These are phyloP conservation scores for Danio albolineatus DNA, from an alignment of 2,797 vertebrate genomes.

Conservation along the genomic window DNA sequence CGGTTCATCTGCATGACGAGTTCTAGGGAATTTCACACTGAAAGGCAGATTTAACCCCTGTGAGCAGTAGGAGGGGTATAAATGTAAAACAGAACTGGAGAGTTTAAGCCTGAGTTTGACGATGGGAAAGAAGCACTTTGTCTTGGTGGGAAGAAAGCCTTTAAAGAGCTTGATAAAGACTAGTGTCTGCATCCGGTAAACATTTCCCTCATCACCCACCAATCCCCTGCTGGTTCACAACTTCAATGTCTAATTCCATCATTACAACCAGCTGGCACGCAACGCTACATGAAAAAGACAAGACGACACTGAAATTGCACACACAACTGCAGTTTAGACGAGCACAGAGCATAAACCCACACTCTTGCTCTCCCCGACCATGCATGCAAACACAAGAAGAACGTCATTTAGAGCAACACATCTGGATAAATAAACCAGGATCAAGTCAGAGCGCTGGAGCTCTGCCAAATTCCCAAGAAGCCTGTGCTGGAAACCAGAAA, in stretches of 20 bases:
- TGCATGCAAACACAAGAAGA: constrained; percentile 7
- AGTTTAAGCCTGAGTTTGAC: constrained; percentile 25
- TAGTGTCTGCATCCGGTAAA: constrained; percentile 60
- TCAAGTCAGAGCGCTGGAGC: constrained; percentile 40
- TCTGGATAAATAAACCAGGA: constrained; percentile 60
- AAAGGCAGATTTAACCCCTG: constrained; percentile 13
- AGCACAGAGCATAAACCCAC: neutral
- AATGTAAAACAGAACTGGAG: constrained; percentile 23
- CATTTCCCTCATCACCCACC: constrained; percentile 67
- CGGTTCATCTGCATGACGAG: neutral
- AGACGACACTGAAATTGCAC: constrained; percentile 61
- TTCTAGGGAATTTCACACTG: neutral
- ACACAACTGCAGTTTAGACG: constrained; percentile 31
- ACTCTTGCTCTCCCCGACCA: neutral
- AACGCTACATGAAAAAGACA: constrained; percentile 52
- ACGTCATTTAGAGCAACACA: constrained; percentile 35
- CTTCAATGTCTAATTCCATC: constrained; percentile 71
- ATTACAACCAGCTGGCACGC: constrained; percentile 71
- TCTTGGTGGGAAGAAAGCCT: constrained; percentile 50
- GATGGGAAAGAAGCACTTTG: constrained; percentile 46
- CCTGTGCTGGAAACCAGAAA: neutral
- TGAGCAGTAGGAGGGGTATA: constrained; percentile 3
- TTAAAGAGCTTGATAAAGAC: constrained; percentile 57
- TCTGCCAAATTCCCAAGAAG: constrained; percentile 41
- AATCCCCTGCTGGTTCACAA: constrained; percentile 74